These are phyloP conservation scores for Fukomys damarensis DNA, from an alignment of 2,113 vertebrate genomes.

Conservation along the genomic window DNA sequence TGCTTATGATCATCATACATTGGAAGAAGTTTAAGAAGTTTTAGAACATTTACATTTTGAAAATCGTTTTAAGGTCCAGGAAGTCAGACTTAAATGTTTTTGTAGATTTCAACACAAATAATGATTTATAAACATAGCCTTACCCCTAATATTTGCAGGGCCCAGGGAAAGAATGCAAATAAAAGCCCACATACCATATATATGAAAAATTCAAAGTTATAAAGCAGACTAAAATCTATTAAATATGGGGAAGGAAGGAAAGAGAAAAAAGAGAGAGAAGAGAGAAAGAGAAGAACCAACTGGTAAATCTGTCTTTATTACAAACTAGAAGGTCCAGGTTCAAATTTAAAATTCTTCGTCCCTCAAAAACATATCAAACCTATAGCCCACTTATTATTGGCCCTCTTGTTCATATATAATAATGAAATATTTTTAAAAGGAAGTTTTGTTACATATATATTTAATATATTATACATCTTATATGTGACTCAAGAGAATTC, in stretches of 20 bases:
- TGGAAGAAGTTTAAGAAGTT: background rate
- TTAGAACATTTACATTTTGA: background rate
- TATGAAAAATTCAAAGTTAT: background rate
- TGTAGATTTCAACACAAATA: conserved; percentile 8
- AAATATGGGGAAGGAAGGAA: background rate
- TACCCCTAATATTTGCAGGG: background rate
- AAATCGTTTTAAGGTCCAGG: background rate
- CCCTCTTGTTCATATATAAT: background rate
- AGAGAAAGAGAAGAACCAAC: background rate
- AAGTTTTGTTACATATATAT: background rate
- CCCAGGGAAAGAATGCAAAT: background rate
- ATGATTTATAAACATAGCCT: background rate
- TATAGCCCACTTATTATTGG: background rate
- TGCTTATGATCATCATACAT: background rate
- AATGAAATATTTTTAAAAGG: background rate
- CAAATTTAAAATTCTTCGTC: background rate
- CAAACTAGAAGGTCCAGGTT: background rate
- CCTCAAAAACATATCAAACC: background rate
- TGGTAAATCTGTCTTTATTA: conserved; percentile 18
- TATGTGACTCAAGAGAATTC: too few relatives aligned
- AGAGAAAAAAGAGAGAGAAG: background rate
- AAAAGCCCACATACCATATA: background rate
- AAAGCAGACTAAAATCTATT: conserved; percentile 32
- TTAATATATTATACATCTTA: background rate
- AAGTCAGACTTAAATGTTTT: conserved; percentile 42